Base-by-base conservation (phyloP, 2,888 invertebrate genomes). In the Drosophila paranaensis region DNA sequence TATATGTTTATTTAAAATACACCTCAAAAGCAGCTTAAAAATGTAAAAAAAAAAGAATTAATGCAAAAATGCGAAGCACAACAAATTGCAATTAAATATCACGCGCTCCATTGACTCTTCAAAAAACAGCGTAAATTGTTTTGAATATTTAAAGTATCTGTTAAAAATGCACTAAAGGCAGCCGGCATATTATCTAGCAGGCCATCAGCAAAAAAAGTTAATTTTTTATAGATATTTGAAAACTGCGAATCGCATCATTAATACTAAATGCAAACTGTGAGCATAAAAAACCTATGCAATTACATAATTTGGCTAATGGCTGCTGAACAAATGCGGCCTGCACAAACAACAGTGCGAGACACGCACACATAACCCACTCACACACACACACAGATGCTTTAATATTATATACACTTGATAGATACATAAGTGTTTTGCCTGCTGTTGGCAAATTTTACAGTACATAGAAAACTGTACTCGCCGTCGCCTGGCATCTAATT, bases 401-500 rank as follows among this genome's bases (percentile, higher is more conserved):
- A 25, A 25, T 64, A 60, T 61, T 77, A 77, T 78, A 61, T 77
- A 77, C 74, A 45, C 50, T 66, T 61, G 42, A 48, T 61, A 48
- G 43, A 66, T 69, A 78, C 60, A 78, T 61, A 77, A 62, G 53
- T 54, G 53, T 33, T 45, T 42, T 56, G 55, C 58, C 43, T 74
- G 72, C 75, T 72, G 74, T 71, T 70, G 71, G 63, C 77, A 67
- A 71, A 71, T 77, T 82, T 82, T 75, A 60, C 62, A 45, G 71
- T 87, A 83, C 63, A 83, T 83, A 76, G 88, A 78, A 78, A 87
- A 83, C 83, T 83, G 88, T 83, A 84, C 82, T 69, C 71, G 71
- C 35, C 50, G 50, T 60, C 68, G 71, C 70, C 61, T 69, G 69
- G 68, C 84, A 64, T 75, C 79, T 88, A 84, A 84, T 84, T 84